A percentile compares a stretch with the other conserved stretches of the same genome.
phyloP scores from a whole-genome alignment of 2,113 vertebrate genomes.

The Pachypanchax playfairii region DNA sequence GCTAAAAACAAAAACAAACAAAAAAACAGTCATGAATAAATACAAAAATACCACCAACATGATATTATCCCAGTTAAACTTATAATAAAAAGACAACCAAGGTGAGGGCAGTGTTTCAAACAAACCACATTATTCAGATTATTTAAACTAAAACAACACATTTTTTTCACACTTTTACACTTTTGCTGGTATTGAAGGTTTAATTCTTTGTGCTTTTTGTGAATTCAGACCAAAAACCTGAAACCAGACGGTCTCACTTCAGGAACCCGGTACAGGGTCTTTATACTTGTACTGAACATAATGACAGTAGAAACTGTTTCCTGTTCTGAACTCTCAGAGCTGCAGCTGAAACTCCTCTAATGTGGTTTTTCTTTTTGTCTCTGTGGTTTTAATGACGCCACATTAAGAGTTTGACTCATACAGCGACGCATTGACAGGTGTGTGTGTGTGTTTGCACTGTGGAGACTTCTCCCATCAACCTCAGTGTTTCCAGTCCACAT shows the following conservation, averaged over 20 bases:
- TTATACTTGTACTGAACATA: not conserved
- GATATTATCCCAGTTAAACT: no score
- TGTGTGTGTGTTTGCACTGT: not conserved
- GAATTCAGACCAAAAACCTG: no score
- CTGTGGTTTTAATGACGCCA: conserved; percentile 4
- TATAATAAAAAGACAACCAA: no score
- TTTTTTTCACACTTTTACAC: no score
- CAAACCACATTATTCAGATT: no score
- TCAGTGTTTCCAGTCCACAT: conserved; percentile 63
- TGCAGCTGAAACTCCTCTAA: conserved; percentile 13
- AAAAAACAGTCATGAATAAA: no score
- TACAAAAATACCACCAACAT: no score
- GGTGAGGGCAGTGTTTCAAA: no score
- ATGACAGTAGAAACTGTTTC: conserved; percentile 7
- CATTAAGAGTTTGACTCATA: conserved; percentile 28
- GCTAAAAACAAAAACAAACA: no score
- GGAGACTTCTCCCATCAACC: conserved; percentile 42
- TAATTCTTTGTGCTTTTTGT: no score
- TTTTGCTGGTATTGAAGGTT: no score
- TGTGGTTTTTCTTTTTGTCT: conserved; percentile 5
- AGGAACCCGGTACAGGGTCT: not conserved
- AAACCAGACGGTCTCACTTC: fast-evolving
- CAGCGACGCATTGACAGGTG: conserved; percentile 12
- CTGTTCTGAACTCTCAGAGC: not conserved
- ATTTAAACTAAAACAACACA: no score